A percentile compares a stretch with the other conserved stretches of the same genome.
Evolutionary conservation across 2,113 vertebrate genomes (phyloP).

Genomic region (Isurus oxyrinchus): DNA sequence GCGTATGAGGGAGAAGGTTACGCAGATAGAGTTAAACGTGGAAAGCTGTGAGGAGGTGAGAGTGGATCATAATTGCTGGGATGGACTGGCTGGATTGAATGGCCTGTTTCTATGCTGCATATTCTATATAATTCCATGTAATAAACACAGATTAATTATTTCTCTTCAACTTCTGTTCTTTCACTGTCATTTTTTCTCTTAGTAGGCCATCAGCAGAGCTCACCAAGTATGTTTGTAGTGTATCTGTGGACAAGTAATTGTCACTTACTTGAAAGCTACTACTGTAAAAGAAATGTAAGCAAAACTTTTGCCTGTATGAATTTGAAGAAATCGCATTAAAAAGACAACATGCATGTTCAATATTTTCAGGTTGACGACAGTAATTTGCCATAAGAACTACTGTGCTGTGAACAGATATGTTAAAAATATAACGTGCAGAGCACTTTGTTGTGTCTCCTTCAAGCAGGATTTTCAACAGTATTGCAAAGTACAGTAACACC

Average conservation of each 20-base stretch:
- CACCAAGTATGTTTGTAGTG: neutral
- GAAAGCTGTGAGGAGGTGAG: too few relatives aligned
- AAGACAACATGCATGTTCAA: neutral
- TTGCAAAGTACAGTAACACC: neutral
- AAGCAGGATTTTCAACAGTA: neutral
- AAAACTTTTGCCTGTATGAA: neutral
- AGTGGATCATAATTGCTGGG: too few relatives aligned
- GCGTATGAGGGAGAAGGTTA: neutral
- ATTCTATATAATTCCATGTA: neutral
- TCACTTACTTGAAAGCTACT: neutral
- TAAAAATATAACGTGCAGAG: neutral
- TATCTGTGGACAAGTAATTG: neutral
- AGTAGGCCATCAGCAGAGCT: neutral
- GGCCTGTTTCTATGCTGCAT: neutral
- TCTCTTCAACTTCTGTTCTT: neutral
- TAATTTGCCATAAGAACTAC: neutral
- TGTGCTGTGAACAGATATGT: neutral
- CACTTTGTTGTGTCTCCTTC: neutral
- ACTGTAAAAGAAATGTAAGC: neutral
- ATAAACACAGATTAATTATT: too few relatives aligned
- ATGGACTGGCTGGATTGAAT: neutral
- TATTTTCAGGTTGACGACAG: neutral
- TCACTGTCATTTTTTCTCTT: neutral
- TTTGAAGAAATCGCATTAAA: constrained; percentile 3
- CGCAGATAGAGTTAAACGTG: neutral